Conservation (phyloP, 2,113 vertebrate species). For the Thalassoma bifasciatum region DNA sequence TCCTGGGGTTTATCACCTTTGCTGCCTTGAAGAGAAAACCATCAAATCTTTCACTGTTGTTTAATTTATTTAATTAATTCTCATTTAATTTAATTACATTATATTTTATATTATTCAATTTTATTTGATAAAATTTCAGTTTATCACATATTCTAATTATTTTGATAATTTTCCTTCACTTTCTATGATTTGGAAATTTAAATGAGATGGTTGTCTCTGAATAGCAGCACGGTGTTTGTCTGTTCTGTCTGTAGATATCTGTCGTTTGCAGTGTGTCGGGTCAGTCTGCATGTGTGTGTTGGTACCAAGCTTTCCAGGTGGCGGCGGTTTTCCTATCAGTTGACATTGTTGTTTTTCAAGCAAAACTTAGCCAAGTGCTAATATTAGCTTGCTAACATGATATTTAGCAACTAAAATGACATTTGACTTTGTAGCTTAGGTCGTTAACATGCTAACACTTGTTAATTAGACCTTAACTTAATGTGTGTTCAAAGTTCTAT, state of each 20-base stretch:
- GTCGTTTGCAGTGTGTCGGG: conserved; percentile 32
- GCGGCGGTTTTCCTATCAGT: conserved; percentile 54
- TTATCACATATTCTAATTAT: not conserved
- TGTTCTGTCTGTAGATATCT: conserved; percentile 52
- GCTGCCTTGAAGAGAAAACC: conserved; percentile 68
- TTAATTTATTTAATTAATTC: fast-evolving
- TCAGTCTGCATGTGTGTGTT: conserved; percentile 69
- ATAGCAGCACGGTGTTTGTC: conserved; percentile 51
- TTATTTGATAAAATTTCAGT: not conserved
- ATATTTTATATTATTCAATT: not conserved
- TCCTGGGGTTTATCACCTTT: conserved; percentile 23
- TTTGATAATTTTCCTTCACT: not conserved
- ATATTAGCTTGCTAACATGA: conserved; percentile 4
- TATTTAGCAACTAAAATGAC: not conserved
- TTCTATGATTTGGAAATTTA: not conserved
- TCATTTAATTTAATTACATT: fast-evolving
- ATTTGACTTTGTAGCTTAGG: not conserved
- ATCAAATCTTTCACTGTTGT: conserved; percentile 17
- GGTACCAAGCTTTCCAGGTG: conserved; percentile 52
- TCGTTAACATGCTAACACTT: conserved; percentile 1
- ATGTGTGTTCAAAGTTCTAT: not conserved
- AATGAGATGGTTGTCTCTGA: conserved; percentile 59
- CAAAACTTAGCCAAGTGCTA: not conserved
- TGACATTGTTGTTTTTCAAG: conserved; percentile 11
- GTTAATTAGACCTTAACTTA: not conserved